A percentile compares a stretch with the other conserved stretches of the same genome.
Evolutionary conservation across 2,113 vertebrate genomes (phyloP).

Genomic region (Bubo bubo): DNA sequence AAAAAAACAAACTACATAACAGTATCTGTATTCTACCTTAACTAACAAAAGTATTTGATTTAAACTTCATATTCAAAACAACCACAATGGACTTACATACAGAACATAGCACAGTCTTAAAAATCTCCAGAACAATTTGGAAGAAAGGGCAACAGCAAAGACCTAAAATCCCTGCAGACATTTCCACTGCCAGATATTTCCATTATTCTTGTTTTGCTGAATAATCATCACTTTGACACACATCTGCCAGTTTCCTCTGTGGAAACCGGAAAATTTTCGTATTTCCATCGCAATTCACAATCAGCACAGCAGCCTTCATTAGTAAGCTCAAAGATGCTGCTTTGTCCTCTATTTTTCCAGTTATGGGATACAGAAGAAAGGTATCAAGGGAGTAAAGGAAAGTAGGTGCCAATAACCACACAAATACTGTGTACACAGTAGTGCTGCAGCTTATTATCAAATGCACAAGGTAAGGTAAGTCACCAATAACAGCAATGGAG

Average conservation of each 20-base stretch:
- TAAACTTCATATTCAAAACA: neutral
- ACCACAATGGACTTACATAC: neutral
- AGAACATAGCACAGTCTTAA: neutral
- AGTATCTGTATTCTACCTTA: neutral
- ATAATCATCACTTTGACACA: neutral
- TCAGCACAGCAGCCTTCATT: neutral
- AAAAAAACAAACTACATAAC: neutral
- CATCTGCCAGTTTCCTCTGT: neutral
- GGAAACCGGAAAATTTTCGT: neutral
- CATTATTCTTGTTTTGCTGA: neutral
- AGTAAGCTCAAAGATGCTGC: neutral
- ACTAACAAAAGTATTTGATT: neutral
- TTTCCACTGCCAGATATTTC: neutral
- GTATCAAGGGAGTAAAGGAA: neutral
- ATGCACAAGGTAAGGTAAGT: neutral
- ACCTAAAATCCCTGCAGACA: neutral
- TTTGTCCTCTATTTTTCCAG: neutral
- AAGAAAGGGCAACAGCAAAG: neutral
- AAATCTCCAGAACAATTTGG: neutral
- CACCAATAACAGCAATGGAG: rapidly evolving
- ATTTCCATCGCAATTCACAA: neutral
- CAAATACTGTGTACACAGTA: neutral
- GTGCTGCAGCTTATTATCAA: neutral
- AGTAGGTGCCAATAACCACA: neutral
- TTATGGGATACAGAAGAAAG: neutral